Base-by-base conservation (phyloP, 2,113 vertebrate species). In the Maylandia zebra region DNA sequence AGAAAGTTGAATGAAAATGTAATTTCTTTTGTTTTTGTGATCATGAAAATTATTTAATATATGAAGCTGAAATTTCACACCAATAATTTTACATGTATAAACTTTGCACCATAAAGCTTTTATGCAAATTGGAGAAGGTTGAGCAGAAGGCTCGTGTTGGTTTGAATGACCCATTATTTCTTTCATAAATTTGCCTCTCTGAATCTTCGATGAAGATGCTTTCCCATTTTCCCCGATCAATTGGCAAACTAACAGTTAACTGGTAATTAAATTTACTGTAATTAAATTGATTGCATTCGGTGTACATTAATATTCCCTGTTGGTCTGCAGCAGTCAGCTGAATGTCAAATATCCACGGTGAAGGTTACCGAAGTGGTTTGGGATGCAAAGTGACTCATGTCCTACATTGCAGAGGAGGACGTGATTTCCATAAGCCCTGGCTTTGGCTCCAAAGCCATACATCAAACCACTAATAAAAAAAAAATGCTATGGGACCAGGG, bases 361-460 rank as follows among this genome's bases (percentile, higher is more conserved):
- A 85, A 91, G 92, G 90, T 92, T 90, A 88, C 30, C 8, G 43
- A 86, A 48, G 61, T 84, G 85, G 52, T 17, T 50, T 45, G 85
- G 84, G 52, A 50, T 81, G 90, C 69, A 50, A 81, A 24, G 81
- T 83, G 88, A 89, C 74, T 94, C 88, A 89, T 83, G 86, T 79
- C 66, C 32, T 24, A 82, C 76, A 85, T 64, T 86, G 52, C 52
- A 57, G 34, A 13, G 56, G 53, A 91, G 43, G 71, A 86, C 50
- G 11, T 76, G 81, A 93, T 92, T 94, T 94, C 90, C 90, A 92
- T 90, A 90, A 92, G 89, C 90, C 83, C 83, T 89, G 91, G 82
- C 88, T 88, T 90, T 61, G 84, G 61, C 83, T 86, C 82, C 52
- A 22, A 59, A 88, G 69, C 64, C 81, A 89, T 90, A 84, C 80